Conservation (phyloP, 2,888 invertebrate genomes). For the Sphaerophoria rueppellii region DNA sequence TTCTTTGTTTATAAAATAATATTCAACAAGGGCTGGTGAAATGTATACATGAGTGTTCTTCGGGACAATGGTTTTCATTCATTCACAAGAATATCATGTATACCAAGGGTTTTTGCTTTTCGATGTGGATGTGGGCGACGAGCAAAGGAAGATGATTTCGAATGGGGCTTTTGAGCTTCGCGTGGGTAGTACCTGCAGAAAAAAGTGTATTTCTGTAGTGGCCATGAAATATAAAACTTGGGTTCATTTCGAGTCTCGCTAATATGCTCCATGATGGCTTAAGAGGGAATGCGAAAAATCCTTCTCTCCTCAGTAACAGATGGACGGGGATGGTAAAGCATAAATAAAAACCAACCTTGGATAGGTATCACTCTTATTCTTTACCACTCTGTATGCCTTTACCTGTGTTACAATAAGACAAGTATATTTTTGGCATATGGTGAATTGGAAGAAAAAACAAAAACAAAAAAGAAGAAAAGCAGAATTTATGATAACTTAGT, state of each 20-base stretch:
- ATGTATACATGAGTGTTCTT: conserved; percentile 20
- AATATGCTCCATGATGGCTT: background rate
- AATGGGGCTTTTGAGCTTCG: background rate
- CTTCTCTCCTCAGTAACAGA: background rate
- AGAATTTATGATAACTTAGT: conserved; percentile 41
- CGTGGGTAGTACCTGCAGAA: conserved; percentile 19
- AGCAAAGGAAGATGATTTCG: background rate
- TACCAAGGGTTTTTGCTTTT: conserved; percentile 40
- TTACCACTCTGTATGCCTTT: background rate
- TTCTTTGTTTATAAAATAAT: conserved; percentile 22
- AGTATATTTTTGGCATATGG: conserved; percentile 34
- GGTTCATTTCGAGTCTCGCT: conserved; percentile 51
- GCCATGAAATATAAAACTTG: conserved; percentile 53
- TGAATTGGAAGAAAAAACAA: background rate
- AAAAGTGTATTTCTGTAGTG: conserved; percentile 43
- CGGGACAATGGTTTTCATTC: conserved; percentile 60
- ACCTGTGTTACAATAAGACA: conserved; percentile 26
- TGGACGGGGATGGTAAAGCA: conserved; percentile 26
- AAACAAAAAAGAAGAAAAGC: conserved; percentile 3
- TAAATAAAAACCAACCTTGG: conserved; percentile 52
- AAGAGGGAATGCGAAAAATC: background rate
- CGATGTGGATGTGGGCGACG: background rate
- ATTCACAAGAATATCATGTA: conserved; percentile 62
- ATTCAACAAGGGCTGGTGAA: conserved; percentile 39
- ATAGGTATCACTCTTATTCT: conserved; percentile 44